These are phyloP conservation scores for Ceratothoa steindachneri DNA, from an alignment of 2,888 invertebrate genomes.

Conservation along the genomic window DNA sequence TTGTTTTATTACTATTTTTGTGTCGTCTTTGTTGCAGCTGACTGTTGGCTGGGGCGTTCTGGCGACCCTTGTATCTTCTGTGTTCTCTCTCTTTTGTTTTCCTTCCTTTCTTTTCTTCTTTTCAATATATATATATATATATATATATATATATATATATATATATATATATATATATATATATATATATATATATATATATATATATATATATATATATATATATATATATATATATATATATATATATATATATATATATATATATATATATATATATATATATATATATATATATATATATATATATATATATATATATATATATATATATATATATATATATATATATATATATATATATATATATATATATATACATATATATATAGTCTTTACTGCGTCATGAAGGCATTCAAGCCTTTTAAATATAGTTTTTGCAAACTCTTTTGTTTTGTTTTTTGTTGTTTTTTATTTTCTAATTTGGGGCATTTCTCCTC, in stretches of 20 bases:
- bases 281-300: slow-evolving; percentile 10
- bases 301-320: slow-evolving; percentile 7
- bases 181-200: slow-evolving; percentile 2
- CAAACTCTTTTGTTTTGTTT: no score
- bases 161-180: slow-evolving; percentile 11
- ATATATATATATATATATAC: slow-evolving; percentile 12
- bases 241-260: slow-evolving; percentile 10
- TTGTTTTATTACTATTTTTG: no score
- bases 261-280: slow-evolving; percentile 16
- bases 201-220: neutral
- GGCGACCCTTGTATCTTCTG: no score
- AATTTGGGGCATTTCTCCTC: no score
- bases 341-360: slow-evolving; percentile 13
- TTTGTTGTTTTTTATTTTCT: no score
- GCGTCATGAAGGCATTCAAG: no score
- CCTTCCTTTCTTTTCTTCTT: no score
- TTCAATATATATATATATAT: slow-evolving; percentile 8
- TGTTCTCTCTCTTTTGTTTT: no score
- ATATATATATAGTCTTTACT: no score
- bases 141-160: slow-evolving; percentile 11
- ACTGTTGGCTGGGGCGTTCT: no score
- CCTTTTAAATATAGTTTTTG: no score
- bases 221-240: slow-evolving; percentile 8
- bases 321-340: slow-evolving; percentile 19
- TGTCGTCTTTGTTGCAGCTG: no score